Base-by-base conservation (phyloP, 2,797 vertebrate species). In the Artibeus jamaicensis region DNA sequence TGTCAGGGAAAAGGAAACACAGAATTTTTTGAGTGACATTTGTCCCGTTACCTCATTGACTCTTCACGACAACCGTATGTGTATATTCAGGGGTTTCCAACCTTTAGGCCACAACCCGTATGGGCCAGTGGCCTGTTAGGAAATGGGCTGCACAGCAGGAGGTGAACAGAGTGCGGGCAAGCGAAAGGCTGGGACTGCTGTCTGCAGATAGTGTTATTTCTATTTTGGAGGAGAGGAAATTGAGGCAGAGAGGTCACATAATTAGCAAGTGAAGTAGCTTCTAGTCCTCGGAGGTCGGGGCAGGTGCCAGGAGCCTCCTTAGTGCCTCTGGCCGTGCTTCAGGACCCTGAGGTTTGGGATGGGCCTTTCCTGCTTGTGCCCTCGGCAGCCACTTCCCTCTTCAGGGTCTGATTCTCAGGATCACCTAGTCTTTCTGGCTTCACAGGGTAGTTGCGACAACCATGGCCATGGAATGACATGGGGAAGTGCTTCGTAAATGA, bases 361-460 rank as follows among this genome's bases (percentile, higher is more conserved):
- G 7, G 14, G 37, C 32, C 48, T 85, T 86, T 18, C 55, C 34
- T 70, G 59, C 11, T 32, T 3, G 18, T 15, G n/a, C 5, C 24
- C 59, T 21, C 29, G n/a, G 78, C 34, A 79, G n/a, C 50, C 57
- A 22, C 79, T 77, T 89, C 76, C 70, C 16, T 81, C n/a, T 26
- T 84, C 68, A 65, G n/a, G 82, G 24, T 82, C 57, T 53, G 57
- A 74, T 15, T 95, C 70, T 91, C 70, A 67, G 74, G 29, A 67
- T 29, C 46, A 81, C 79, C 86, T 76, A 46, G 85, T 95, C 78
- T 91, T 93, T 88, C 50, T 79, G 73, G 87, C 55, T 90, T 87
- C 24, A 37, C 29, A 15, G 37, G 15, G 24, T 59, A 73, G 34
- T 87, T 67, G 19, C 81, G 15, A 84, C 59, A 89, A 24, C 77